Evolutionary conservation across 2,797 vertebrate genomes (phyloP), one percentile per base, ranked within the genome.

Genomic region (Danio aesculapii): DNA sequence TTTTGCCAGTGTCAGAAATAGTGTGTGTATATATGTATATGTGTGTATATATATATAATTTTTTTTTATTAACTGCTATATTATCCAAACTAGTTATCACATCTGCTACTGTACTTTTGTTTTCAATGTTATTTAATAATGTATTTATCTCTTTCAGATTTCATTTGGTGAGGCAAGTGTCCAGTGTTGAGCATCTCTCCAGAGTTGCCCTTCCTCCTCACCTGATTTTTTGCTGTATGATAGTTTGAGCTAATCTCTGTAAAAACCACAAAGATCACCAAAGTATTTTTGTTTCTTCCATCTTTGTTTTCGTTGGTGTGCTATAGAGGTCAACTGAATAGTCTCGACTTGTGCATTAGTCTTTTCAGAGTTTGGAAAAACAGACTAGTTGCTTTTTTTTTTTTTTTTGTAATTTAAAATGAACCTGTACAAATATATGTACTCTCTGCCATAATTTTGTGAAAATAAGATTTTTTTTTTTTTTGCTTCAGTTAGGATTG

Each of bases 341-440:
- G 46, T 52, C 1, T 63, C 21, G 4, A 57, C 50, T 72, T 64
- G 47, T 55, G 58, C 14, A 8, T 47, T 78, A 10, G 21, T 69
- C 16, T 16, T 69, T 50, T 78, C 41, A 17, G 19, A 50, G 52
- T 9, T 69, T 50, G 12, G 30, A 55, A 55, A 10, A 61, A 63
- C 16, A 46, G 16, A 52, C 14, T 64, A 66, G 11, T 63, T 64
- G 53, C 3, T 0, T 50, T 30, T 41, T 73, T 74, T 0, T 50
- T 30, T 41, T 73, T 74, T 49, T 81, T 66, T 81, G 69, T 64
- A 47, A 79, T 63, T 43, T 47, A 79, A 21, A 17, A 8, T 19
- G 19, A 59, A 46, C 69, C 21, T 67, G 62, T 81, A 74, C 44
- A 49, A 41, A 19, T 53, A 6, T 46, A 14, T 62, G 5, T 46